Evolutionary conservation across 2,113 vertebrate genomes (phyloP).

Genomic region (Nothoprocta perdicaria): DNA sequence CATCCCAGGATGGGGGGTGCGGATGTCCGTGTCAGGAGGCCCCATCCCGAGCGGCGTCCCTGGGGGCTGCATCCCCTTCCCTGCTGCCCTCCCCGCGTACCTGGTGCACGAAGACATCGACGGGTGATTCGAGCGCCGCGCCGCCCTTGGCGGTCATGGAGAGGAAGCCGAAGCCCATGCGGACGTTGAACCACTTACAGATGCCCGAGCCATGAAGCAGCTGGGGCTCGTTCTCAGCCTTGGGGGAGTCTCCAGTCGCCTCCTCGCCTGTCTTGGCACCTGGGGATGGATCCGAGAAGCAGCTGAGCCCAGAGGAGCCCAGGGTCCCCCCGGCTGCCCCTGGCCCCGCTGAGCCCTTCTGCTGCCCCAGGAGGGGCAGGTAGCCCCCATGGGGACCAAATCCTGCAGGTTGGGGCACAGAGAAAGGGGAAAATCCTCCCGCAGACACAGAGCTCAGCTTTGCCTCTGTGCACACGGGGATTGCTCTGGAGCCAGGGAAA

Average conservation of each 20-base stretch:
- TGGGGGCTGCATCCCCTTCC: neutral
- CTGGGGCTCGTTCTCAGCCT: constrained; percentile 77
- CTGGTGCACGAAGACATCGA: constrained; percentile 99
- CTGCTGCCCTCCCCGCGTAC: constrained; percentile 69
- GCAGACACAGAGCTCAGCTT: neutral
- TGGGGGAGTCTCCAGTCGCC: constrained; percentile 71
- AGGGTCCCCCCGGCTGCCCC: neutral
- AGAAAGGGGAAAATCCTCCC: neutral
- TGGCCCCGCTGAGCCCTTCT: too few species aligned
- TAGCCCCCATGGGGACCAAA: neutral
- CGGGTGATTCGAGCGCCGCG: constrained; percentile 87
- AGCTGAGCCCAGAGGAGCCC: neutral
- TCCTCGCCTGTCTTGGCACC: constrained; percentile 89
- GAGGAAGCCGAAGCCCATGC: constrained; percentile 98
- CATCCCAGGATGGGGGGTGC: neutral
- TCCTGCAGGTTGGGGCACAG: neutral
- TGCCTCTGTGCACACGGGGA: neutral
- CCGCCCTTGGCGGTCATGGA: constrained; percentile 94
- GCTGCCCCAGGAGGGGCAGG: neutral
- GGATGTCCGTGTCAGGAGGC: rapidly evolving
- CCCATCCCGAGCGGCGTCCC: neutral
- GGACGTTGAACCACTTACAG: constrained; percentile 99
- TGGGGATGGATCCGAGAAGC: constrained; percentile 59
- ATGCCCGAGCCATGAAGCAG: constrained; percentile 86
- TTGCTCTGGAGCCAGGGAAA: neutral